phyloP scores from a whole-genome alignment of 2,113 vertebrate species.

The Myocastor coypus region DNA sequence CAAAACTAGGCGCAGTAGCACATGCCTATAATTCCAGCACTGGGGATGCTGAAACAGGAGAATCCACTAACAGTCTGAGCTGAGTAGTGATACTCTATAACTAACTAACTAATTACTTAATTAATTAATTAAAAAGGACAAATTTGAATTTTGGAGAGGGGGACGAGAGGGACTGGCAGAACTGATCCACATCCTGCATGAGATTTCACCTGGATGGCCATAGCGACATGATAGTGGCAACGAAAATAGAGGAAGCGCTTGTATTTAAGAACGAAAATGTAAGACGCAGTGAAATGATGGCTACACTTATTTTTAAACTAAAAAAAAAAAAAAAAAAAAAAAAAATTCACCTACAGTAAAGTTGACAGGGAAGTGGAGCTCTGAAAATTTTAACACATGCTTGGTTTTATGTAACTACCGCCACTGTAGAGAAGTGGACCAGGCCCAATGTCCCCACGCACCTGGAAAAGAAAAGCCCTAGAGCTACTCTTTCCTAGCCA shows the following conservation, averaged over 20 bases:
- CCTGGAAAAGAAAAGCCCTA: background rate
- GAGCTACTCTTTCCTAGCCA: too few species aligned
- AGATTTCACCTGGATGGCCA: background rate
- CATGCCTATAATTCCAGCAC: too few species aligned
- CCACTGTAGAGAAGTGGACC: background rate
- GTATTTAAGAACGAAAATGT: background rate
- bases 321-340: background rate
- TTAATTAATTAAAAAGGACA: background rate
- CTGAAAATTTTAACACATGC: background rate
- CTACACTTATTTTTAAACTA: background rate
- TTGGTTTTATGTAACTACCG: background rate
- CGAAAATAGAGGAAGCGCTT: background rate
- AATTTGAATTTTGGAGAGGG: background rate
- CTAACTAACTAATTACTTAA: too few species aligned
- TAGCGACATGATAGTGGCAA: background rate
- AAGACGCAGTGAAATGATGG: background rate
- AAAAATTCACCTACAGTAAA: background rate
- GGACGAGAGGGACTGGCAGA: fast-evolving
- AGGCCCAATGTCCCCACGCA: background rate
- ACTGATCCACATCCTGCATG: background rate
- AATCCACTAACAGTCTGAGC: too few species aligned
- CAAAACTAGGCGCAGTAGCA: too few species aligned
- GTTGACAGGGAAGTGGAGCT: background rate
- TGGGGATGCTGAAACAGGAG: too few species aligned
- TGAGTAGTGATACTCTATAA: too few species aligned